Base-by-base conservation (phyloP, 1,140 invertebrate genomes). In the Idris sp. region DNA sequence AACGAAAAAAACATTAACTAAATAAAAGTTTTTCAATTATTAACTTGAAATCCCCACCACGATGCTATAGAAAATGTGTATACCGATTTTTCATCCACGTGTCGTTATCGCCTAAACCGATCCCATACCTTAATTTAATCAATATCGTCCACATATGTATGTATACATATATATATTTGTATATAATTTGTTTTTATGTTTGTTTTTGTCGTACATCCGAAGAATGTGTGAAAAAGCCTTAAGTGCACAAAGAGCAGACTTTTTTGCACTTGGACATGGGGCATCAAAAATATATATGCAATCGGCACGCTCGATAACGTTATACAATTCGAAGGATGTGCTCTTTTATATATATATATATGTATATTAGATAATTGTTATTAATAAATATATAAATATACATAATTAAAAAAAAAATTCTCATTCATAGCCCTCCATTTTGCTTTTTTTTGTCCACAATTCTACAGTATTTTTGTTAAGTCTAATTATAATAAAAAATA, bases 231-330 rank as follows among this genome's bases (percentile, higher is more conserved):
- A 75, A 75, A 75, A 75, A 69, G 59, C 53, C 54, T 65, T 75
- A 65, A 38, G 31, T 48, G 58, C 71, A 54, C 41, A 72, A 62
- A 72, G 49, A 67, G 58, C 67, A 62, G 54, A 72, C 61, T 67
- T 72, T 62, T 76, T 71, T 65, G 67, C 74, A 72, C 54, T 76
- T 67, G 67, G 72, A 68, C 62, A 49, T 62, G 51, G 72, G 48
- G 74, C 62, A 64, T 76, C 74, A 72, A 76, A 76, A 76, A 76
- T 76, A 72, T n/a, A n/a, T 73, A 68, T 73, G 69, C 28, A 72
- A 75, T 78, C 67, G 67, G 72, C 65, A 71, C 59, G 67, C 61
- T 75, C 72, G 67, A 75, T 72, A 78, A 69, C 72, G 67, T 78
- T 72, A 73, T 69, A 67, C 67, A 72, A 76, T 26, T 71, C 67